These are phyloP conservation scores for Seriola dumerili DNA, from an alignment of 2,113 vertebrate genomes.

Conservation along the genomic window DNA sequence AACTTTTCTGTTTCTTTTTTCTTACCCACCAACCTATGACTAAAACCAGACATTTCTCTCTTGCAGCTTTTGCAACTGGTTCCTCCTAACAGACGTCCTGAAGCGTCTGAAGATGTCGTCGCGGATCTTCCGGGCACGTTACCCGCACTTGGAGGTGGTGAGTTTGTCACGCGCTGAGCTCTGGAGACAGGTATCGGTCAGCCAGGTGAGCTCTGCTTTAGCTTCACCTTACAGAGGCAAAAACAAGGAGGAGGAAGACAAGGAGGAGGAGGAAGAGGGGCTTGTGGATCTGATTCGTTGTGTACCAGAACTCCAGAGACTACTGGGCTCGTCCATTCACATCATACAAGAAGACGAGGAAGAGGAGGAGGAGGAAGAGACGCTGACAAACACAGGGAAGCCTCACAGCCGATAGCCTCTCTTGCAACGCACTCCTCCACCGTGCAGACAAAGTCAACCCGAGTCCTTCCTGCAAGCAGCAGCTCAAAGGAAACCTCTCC, in stretches of 20 bases:
- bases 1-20: neutral
- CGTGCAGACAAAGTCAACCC: slow-evolving; percentile 28
- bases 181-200: slow-evolving; percentile 90
- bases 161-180: slow-evolving; percentile 89
- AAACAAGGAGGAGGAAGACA: slow-evolving; percentile 80
- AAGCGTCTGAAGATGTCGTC: slow-evolving; percentile 96
- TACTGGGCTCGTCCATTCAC: slow-evolving; percentile 91
- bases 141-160: slow-evolving; percentile 94
- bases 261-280: slow-evolving; percentile 84
- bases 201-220: slow-evolving; percentile 90
- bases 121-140: slow-evolving; percentile 95
- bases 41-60: slow-evolving; percentile 30
- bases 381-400: slow-evolving; percentile 49
- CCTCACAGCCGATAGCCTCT: slow-evolving; percentile 79
- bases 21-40: neutral
- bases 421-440: neutral
- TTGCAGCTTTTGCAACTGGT: slow-evolving; percentile 96
- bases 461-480: slow-evolving; percentile 45
- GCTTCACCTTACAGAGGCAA: slow-evolving; percentile 75
- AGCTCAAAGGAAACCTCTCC: slow-evolving; percentile 70
- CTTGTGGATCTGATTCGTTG: slow-evolving; percentile 94
- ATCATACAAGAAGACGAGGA: slow-evolving; percentile 80
- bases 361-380: slow-evolving; percentile 54
- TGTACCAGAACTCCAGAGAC: slow-evolving; percentile 92
- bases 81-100: slow-evolving; percentile 93